A percentile compares a stretch with the other conserved stretches of the same genome.
Evolutionary conservation across 2,113 vertebrate genomes (phyloP).

Genomic region (Spea multiplicata): DNA sequence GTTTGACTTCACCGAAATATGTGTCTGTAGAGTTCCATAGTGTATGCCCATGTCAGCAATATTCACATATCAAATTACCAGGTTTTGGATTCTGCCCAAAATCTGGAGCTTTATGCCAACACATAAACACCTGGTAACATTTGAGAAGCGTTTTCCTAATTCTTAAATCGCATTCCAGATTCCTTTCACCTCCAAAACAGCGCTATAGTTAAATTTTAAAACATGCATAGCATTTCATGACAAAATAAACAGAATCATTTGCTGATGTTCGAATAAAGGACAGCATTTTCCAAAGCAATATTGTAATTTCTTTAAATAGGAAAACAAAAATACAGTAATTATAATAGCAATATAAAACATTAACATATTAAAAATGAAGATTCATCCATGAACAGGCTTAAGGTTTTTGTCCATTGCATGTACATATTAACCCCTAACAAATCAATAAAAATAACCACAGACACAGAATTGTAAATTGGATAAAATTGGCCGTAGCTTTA

Average conservation of each 20-base stretch:
- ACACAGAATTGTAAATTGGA: too few relatives aligned
- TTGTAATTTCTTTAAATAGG: too few relatives aligned
- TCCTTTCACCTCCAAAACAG: conserved; percentile 16
- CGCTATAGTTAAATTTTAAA: neutral
- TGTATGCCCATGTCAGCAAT: conserved; percentile 43
- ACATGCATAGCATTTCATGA: conserved; percentile 16
- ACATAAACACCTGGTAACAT: conserved; percentile 43
- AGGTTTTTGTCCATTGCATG: too few relatives aligned
- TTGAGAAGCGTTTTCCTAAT: conserved; percentile 34
- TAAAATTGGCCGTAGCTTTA: too few relatives aligned
- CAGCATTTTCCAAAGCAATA: too few relatives aligned
- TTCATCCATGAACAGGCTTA: too few relatives aligned
- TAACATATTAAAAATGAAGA: too few relatives aligned
- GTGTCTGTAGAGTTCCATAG: conserved; percentile 36
- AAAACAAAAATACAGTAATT: too few relatives aligned
- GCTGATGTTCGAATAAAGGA: too few relatives aligned
- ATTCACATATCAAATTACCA: conserved; percentile 46
- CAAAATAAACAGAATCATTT: neutral
- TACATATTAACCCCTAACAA: too few relatives aligned
- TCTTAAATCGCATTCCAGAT: conserved; percentile 20
- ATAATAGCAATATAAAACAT: too few relatives aligned
- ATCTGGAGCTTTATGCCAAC: conserved; percentile 34
- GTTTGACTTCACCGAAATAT: conserved; percentile 29
- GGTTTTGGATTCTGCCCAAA: conserved; percentile 37
- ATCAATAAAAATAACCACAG: too few relatives aligned